phyloP scores from a whole-genome alignment of 1,140 invertebrate genomes.

The Akabosia matsudoensis region DNA sequence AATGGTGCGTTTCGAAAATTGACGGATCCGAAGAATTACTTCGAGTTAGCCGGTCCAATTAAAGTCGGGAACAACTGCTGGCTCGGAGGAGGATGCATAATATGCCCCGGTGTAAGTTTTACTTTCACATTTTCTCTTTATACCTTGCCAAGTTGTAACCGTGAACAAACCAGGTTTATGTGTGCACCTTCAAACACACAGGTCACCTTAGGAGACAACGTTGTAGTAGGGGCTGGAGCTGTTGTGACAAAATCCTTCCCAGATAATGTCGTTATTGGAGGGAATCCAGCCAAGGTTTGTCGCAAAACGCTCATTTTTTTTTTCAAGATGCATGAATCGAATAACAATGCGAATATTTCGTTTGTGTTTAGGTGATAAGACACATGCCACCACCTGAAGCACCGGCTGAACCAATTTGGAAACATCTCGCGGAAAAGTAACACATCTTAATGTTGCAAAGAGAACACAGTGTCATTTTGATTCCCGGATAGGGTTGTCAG shows the following conservation, averaged over 20 bases:
- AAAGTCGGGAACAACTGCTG: constrained; percentile 45
- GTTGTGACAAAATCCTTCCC: constrained; percentile 47
- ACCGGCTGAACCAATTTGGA: background rate
- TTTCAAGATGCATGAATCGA: no score
- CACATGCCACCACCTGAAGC: background rate
- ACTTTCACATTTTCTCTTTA: constrained; percentile 41
- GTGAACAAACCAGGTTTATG: constrained; percentile 32
- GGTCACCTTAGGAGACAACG: constrained; percentile 47
- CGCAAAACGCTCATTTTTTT: constrained; percentile 26
- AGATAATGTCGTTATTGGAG: constrained; percentile 42
- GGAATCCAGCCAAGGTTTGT: constrained; percentile 47
- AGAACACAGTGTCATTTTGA: no score
- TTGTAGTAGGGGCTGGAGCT: constrained; percentile 46
- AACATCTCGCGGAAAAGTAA: background rate
- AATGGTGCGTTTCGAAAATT: constrained; percentile 20
- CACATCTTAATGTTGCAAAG: no score
- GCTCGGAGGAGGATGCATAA: constrained; percentile 45
- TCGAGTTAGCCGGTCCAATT: constrained; percentile 29
- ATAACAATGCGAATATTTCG: no score
- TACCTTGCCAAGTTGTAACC: constrained; percentile 38
- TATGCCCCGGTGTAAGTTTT: constrained; percentile 44
- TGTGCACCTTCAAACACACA: constrained; percentile 46
- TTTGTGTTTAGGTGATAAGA: background rate
- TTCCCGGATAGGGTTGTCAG: no score
- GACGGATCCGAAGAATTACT: constrained; percentile 27